Evolutionary conservation across 2,888 invertebrate genomes (phyloP), one percentile per base, ranked within the genome.

Genomic region (Campoplex capitator): DNA sequence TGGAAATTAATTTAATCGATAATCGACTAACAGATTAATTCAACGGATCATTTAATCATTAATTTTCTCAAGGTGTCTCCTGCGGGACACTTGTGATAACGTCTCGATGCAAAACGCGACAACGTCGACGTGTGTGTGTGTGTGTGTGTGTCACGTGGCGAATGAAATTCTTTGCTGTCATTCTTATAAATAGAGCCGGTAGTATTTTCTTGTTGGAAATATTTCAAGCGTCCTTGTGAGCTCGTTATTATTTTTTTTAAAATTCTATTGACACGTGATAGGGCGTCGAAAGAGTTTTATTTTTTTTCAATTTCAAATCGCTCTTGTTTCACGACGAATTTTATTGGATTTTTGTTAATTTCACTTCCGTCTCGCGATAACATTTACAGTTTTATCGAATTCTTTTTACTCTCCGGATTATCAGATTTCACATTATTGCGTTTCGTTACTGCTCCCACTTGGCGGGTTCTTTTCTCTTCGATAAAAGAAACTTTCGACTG

Each of bases 131-230:
- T 6, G 38, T 4, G 38, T 6, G 38, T 6, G 38, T 6, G 38
- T 6, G 38, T 23, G 23, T 23, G 38, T 6, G 38, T 38, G 38
- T 86, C 83, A 83, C 80, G 80, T 76, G 79, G 79, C 42, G 42
- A 78, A 83, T 23, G 62, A 79, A 86, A 83, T 86, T 74, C 74
- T 79, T 74, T 62, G 62, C 54, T 77, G 88, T 88, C 88, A 89
- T 86, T 88, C 75, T 87, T 88, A 88, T 85, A 88, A 89, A 88
- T 89, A 88, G 23, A 23, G 87, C 87, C 65, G 32, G 32, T 28
- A 45, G 56, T 23, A 11, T 71, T 62, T 81, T 45, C 54, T 28
- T 23, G 35, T 68, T 23, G 7, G 56, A 68, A 68, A 67, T 75
- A 68, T 74, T 35, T 65, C 23, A 28, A 38, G 13, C 16, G 67